Base-by-base conservation (phyloP, 2,113 vertebrate genomes). In the Paramisgurnus dabryanus region DNA sequence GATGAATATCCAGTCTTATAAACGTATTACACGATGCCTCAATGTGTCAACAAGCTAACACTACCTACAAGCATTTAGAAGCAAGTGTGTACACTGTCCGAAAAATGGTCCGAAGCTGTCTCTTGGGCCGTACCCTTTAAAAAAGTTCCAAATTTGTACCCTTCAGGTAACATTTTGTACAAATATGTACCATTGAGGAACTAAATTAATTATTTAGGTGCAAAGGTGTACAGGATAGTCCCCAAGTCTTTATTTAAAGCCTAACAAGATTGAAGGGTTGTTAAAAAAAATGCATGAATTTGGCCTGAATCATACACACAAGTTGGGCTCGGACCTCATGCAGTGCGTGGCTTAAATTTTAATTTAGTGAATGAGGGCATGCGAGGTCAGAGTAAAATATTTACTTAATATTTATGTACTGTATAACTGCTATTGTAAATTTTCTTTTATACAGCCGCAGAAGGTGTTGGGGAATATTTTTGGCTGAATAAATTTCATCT, bases 301-400 rank as follows among this genome's bases (percentile, higher is more conserved):
- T 57, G 4, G 15, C 73, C 55, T 63, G 47, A 74, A 79, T 83
- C 43, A 50, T 39, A 68, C 64, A n/a, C 8, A 67, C 40, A 53
- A 1, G 49, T 18, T 34, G 34, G 22, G 50, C 47, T 69, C 17
- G n/a, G 53, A 63, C 43, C 40, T 47, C 10, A 53, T n/a, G 22
- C 22, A 22, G 22, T 45, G 57, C 57, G 13, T 67, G 53, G 4
- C 27, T 69, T 79, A 60, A 45, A 60, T 69, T 3, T 68, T 69
- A 69, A 53, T 47, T 6, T 7, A 55, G 17, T 17, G n/a, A 61
- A 47, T 61, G 41, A 65, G 60, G 68, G 34, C 7, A 41, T 66
- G 53, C 40, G 4, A 63, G 78, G 57, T n/a, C 45, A 71, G 15
- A 61, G 43, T 3, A 22, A 5, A 4, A 0, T 68, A 49, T 50